A percentile compares a stretch with the other conserved stretches of the same genome.
Evolutionary conservation across 92 coral and sea anemone genomes (phyloP).

Genomic region (Isaurus tuberculatus): DNA sequence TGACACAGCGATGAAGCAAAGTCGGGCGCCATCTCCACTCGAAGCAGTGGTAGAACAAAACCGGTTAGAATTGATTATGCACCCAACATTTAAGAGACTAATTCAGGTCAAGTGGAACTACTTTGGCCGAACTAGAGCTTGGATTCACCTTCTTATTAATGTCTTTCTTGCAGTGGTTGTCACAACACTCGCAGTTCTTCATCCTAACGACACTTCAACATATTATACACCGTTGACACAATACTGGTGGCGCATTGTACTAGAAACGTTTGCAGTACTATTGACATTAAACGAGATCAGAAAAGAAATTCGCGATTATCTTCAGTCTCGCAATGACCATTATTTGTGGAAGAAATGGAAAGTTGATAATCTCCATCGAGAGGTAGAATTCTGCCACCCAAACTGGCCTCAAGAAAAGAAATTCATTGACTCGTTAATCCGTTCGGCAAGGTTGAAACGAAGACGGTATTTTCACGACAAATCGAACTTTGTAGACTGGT

Average conservation of each 20-base stretch:
- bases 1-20: constrained; percentile 39
- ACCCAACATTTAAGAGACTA: constrained; percentile 78
- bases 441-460: constrained; percentile 55
- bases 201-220: constrained; percentile 66
- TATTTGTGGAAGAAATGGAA: constrained; percentile 68
- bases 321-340: constrained; percentile 68
- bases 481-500: constrained; percentile 85
- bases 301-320: constrained; percentile 74
- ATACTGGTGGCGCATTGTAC: constrained; percentile 80
- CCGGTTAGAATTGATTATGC: constrained; percentile 77
- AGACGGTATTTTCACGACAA: constrained; percentile 73
- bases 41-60: constrained; percentile 74
- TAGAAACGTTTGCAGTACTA: constrained; percentile 66
- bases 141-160: constrained; percentile 75
- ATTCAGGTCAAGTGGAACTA: constrained; percentile 84
- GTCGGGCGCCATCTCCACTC: constrained; percentile 74
- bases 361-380: constrained; percentile 70
- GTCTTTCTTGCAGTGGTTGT: constrained; percentile 68
- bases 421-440: constrained; percentile 69
- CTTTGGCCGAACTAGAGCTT: constrained; percentile 73
- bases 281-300: constrained; percentile 79
- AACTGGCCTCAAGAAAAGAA: constrained; percentile 78
- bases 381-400: constrained; percentile 81
- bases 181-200: constrained; percentile 73
- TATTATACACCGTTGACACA: constrained; percentile 68